A percentile compares a stretch with the other conserved stretches of the same genome.
Conservation (phyloP, 1,140 invertebrate genomes). For the Rhizoglyphus robini region DNA sequence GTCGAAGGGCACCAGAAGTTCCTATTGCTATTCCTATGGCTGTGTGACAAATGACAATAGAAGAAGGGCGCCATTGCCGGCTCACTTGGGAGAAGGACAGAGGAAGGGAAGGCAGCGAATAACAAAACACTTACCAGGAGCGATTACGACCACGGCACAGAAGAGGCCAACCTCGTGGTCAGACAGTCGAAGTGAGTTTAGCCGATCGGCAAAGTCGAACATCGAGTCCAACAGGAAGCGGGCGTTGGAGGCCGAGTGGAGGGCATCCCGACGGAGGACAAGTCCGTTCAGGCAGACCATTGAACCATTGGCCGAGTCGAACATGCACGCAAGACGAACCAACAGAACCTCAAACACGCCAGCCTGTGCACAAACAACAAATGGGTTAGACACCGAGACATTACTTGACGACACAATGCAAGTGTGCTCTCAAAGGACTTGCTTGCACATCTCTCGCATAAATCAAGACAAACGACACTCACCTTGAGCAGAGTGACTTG, state of each 20-base stretch:
- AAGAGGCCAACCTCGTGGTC: slow-evolving; percentile 87
- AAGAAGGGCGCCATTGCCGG: too few relatives aligned
- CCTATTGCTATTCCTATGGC: too few relatives aligned
- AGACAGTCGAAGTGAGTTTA: slow-evolving; percentile 72
- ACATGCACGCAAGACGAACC: slow-evolving; percentile 83
- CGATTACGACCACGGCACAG: slow-evolving; percentile 85
- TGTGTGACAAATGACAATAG: too few relatives aligned
- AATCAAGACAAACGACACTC: background rate
- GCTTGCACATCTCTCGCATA: too few relatives aligned
- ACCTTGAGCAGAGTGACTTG: slow-evolving; percentile 92
- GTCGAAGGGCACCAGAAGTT: too few relatives aligned
- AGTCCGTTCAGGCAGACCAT: slow-evolving; percentile 86
- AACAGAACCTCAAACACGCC: slow-evolving; percentile 86
- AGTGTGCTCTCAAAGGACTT: background rate
- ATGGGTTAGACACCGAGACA: too few relatives aligned
- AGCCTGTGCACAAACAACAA: slow-evolving; percentile 29
- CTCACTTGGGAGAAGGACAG: too few relatives aligned
- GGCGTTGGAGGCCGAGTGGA: slow-evolving; percentile 70
- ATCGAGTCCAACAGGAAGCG: slow-evolving; percentile 89
- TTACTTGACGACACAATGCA: background rate
- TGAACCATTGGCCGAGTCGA: slow-evolving; percentile 60
- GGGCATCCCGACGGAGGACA: slow-evolving; percentile 71
- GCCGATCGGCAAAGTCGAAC: slow-evolving; percentile 88
- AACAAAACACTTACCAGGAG: slow-evolving; percentile 50
- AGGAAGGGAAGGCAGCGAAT: too few relatives aligned